Base-by-base conservation (phyloP, 2,888 invertebrate genomes). In the Drosophila stalkeri region DNA sequence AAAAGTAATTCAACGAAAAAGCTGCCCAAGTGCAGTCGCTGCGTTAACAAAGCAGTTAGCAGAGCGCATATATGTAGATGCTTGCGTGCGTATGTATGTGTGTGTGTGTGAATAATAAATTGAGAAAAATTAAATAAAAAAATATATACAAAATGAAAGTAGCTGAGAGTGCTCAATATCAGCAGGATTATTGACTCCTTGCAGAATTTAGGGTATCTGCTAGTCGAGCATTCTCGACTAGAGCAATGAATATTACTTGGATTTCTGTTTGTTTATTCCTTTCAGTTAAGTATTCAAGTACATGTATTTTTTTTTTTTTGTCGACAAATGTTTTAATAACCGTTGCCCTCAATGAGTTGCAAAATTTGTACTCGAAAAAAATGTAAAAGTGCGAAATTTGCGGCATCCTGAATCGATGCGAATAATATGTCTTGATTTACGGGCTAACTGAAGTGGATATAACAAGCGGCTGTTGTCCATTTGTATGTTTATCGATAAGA, bases 401-500 rank as follows among this genome's bases (percentile, higher is more conserved):
- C 1, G 57, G 18, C 39, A 31, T 35, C 54, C 27, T 23, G 43
- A 9, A 11, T 11, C 41, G 41, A 9, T 18, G 12, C 14, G 35
- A 37, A 43, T 56, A 39, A 55, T 31, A 33, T 41, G 33, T 9
- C 37, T 37, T 72, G 49, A 70, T 56, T 70, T 46, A 70, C 27
- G 54, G 18, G n/a, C 2, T 23, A n/a, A 52, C 60, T 35, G 44
- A 56, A 62, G 46, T 63, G 51, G 8, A 1, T 41, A 46, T 33
- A 49, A 47, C 18, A 14, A 41, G 37, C 49, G 14, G 33, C 3
- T 33, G n/a, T 11, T 43, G 11, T 5, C 31, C 23, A 46, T 55
- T 62, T 49, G 47, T n/a, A 23, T 64, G 68, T 57, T 54, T 51
- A 60, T 74, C 78, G 61, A 52, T 60, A 57, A 47, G 59, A 66